A percentile compares a stretch with the other conserved stretches of the same genome.
Conservation (phyloP, 2,888 invertebrate species). For the Coleophora flavipennella region DNA sequence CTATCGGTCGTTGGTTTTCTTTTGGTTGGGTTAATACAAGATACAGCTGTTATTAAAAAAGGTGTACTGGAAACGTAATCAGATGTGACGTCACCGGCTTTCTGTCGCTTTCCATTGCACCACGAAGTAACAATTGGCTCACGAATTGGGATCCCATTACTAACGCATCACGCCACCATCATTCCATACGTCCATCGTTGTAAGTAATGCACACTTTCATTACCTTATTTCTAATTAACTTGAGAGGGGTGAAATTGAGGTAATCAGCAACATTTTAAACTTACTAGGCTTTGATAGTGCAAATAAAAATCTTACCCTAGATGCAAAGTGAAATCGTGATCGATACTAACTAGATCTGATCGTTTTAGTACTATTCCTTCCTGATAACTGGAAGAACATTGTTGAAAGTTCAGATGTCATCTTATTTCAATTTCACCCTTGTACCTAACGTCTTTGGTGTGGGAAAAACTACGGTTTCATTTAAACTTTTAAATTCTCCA, state of each 20-base stretch:
- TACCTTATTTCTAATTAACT: not conserved
- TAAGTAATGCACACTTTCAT: slow-evolving; percentile 63
- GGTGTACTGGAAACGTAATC: slow-evolving; percentile 71
- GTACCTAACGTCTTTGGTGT: slow-evolving; percentile 11
- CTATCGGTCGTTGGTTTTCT: slow-evolving; percentile 70
- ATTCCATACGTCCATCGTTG: slow-evolving; percentile 61
- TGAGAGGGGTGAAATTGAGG: not conserved
- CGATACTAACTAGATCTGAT: too few relatives aligned
- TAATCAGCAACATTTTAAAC: too few relatives aligned
- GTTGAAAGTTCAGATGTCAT: too few relatives aligned
- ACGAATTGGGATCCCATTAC: slow-evolving; percentile 69
- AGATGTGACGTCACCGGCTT: slow-evolving; percentile 56
- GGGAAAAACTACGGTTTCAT: slow-evolving; percentile 21
- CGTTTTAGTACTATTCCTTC: too few relatives aligned
- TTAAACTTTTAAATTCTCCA: not conserved
- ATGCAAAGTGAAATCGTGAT: too few relatives aligned
- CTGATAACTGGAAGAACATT: too few relatives aligned
- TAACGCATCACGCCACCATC: slow-evolving; percentile 69
- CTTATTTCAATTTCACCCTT: slow-evolving; percentile 30
- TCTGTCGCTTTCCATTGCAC: slow-evolving; percentile 73
- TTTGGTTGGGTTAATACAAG: slow-evolving; percentile 74
- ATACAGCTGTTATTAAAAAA: slow-evolving; percentile 66
- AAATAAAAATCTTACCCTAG: too few relatives aligned
- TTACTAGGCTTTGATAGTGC: not conserved
- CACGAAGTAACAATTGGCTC: slow-evolving; percentile 69